Evolutionary conservation across 2,113 vertebrate species (phyloP), one percentile per base, ranked within the genome.

Genomic region (Marcusenius ussheri): DNA sequence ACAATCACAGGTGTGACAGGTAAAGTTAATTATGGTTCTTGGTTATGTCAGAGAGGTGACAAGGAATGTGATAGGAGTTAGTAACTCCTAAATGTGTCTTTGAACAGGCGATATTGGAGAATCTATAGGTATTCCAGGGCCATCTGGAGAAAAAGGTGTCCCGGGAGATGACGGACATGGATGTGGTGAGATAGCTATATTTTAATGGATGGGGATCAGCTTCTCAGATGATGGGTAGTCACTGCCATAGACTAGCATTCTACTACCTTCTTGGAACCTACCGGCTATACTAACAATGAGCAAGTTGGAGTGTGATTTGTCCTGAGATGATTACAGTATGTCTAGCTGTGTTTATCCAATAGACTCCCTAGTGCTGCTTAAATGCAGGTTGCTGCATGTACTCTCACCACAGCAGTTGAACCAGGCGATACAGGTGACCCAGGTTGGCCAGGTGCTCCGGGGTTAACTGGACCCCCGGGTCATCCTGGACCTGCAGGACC

Each of bases 121-220:
- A 46, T 70, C 45, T 27, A 74, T 49, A 24, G 88, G 45, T 66
- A 94, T 90, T 27, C 51, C 27, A 87, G 84, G 83, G 9, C 35
- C 39, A 47, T 21, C 83, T 46, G 83, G 83, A 47, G 83, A 84
- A 84, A 84, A 84, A 47, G 83, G 83, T 49, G 2, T 42, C 46
- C 45, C 83, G 2, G 83, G 83, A 84, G 83, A 45, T n/a, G n/a
- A 87, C 27, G 15, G 6, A 15, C 2, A 31, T 46, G n/a, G 39
- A 87, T 47, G n/a, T 87, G 85, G 49, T 87, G 21, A 84, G 45
- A 47, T 45, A 45, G 1, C 39, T 83, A 6, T 42, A 21, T 47
- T 45, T 24, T 84, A 45, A 11, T 46, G 39, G 1, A 84, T n/a
- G 39, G 45, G 9, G 39, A 47, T 46, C 24, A 84, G 31, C 35